Evolutionary conservation across 2,113 vertebrate genomes (phyloP).

Genomic region (Odobenus rosmarus): DNA sequence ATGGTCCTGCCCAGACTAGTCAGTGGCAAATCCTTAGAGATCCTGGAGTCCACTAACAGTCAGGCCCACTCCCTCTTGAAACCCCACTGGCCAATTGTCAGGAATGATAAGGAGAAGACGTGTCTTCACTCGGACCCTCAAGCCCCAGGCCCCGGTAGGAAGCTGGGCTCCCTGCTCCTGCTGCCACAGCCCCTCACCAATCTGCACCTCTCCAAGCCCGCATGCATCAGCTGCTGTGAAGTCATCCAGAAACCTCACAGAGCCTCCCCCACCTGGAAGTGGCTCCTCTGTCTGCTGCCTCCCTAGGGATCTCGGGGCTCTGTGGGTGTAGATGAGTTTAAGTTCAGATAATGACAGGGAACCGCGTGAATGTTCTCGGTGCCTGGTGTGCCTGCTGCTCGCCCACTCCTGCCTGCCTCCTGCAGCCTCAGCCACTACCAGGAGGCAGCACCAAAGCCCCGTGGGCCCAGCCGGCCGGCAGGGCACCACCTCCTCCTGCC

Average conservation of each 20-base stretch:
- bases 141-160: not conserved
- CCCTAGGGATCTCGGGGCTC: not conserved
- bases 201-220: not conserved
- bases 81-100: not conserved
- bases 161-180: not conserved
- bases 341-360: constrained; percentile 53
- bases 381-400: not conserved
- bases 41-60: not conserved
- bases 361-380: not conserved
- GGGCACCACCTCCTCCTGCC: constrained; percentile 37
- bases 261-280: not conserved
- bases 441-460: not conserved
- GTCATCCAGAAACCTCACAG: not conserved
- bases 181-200: not conserved
- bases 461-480: not conserved
- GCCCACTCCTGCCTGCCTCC: constrained; percentile 48
- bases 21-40: not conserved
- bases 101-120: not conserved
- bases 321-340: constrained; percentile 28
- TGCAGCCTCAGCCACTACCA: not conserved
- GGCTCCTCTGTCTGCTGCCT: constrained; percentile 21
- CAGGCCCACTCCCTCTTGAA: not conserved
- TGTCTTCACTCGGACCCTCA: not conserved
- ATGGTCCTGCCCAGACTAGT: not conserved
- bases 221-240: not conserved